Base-by-base conservation (phyloP, 1,140 invertebrate species). In the Drosophila micromelanica region DNA sequence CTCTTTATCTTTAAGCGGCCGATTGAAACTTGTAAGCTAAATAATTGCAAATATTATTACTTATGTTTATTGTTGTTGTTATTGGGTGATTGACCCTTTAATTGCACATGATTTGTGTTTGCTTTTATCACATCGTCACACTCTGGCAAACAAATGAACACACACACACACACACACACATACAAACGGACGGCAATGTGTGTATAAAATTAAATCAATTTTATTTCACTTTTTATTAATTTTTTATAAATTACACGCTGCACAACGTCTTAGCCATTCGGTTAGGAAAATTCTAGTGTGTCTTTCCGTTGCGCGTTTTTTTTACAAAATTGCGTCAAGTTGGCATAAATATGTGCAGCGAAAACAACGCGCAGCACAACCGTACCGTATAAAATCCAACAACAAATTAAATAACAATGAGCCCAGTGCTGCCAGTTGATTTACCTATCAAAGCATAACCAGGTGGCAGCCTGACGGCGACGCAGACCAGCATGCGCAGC, bases 31-130 rank as follows among this genome's bases (percentile, higher is more conserved):
- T 35, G 7, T 51, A 37, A 49, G 9, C 20, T 49, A 15, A 35
- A 27, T 67, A 46, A 73, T 54, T 60, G 65, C n/a, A 27, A 20
- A 59, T 64, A 56, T 67, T 45, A 40, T 63, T 67, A 45, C 52
- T 43, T 27, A 52, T 73, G 11, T 43, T 54, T 55, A 35, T 32
- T 72, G 30, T 52, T 59, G 35, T 55, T 62, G 60, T n/a, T 61
- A 15, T 37, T 76, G 38, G 75, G 75, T 75, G 72, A 78, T 65
- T 78, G 75, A 71, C 75, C 75, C 38, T 67, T 71, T 78, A 75
- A 65, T 75, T 75, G 55, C 75, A 75, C 65, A 74, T 65, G 72
- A 65, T 71, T 75, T 77, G 51, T 42, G 69, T 62, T 73, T 49
- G 17, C 40, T 49, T 70, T 59, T 57, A 63, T 73, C 42, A 73